These are phyloP conservation scores for Chanos chanos DNA, from an alignment of 2,797 vertebrate genomes.

Conservation along the genomic window DNA sequence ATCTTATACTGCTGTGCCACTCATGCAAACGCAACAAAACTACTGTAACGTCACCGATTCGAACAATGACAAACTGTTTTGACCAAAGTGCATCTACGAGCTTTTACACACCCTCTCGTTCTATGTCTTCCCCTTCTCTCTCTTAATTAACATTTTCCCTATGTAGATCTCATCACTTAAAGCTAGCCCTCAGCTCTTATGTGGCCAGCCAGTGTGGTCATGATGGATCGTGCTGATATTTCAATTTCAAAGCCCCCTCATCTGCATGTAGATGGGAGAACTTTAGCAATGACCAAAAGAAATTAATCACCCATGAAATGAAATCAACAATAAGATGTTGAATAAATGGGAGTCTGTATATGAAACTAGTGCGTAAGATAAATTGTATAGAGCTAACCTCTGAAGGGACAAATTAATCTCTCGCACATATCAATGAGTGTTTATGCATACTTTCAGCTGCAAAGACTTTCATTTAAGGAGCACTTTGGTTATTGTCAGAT, in stretches of 20 bases:
- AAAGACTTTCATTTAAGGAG: background rate
- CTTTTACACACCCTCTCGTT: background rate
- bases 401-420: slow-evolving; percentile 35
- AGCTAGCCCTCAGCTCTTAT: background rate
- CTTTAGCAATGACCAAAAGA: background rate
- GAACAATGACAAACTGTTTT: too few species aligned
- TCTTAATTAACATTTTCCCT: slow-evolving; percentile 3
- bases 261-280: slow-evolving; percentile 17
- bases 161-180: slow-evolving; percentile 18
- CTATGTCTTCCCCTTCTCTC: background rate
- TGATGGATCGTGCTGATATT: slow-evolving; percentile 38
- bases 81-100: background rate
- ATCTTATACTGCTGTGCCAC: too few species aligned
- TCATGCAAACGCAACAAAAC: too few species aligned
- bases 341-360: slow-evolving; percentile 30
- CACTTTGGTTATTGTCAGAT: too few species aligned
- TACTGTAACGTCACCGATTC: too few species aligned
- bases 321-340: slow-evolving; percentile 31
- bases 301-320: slow-evolving; percentile 21
- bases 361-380: slow-evolving; percentile 35
- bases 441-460: background rate
- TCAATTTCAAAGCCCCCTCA: background rate
- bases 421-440: slow-evolving; percentile 23
- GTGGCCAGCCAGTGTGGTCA: slow-evolving; percentile 14
- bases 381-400: slow-evolving; percentile 31